phyloP scores from a whole-genome alignment of 2,888 invertebrate genomes.

The Cheilosia urbana region DNA sequence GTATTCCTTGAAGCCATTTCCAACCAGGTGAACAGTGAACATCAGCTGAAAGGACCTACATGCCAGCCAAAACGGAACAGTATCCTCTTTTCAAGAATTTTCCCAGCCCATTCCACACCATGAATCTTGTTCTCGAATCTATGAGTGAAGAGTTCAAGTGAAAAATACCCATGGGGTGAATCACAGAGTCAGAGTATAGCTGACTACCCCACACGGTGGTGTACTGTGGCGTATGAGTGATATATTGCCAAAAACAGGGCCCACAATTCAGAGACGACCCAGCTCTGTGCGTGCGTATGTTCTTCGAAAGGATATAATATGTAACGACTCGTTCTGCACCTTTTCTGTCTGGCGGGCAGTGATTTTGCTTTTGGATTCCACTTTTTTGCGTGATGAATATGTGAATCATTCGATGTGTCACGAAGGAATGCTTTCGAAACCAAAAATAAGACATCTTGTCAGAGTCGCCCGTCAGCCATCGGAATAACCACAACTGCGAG shows the following conservation, averaged over 20 bases:
- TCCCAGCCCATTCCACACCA: slow-evolving; percentile 59
- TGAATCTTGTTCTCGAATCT: slow-evolving; percentile 49
- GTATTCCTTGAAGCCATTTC: slow-evolving; percentile 30
- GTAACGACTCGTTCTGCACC: slow-evolving; percentile 31
- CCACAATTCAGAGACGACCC: not conserved
- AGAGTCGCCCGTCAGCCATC: not conserved
- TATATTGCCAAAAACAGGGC: slow-evolving; percentile 64
- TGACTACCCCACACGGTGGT: slow-evolving; percentile 24
- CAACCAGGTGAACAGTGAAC: slow-evolving; percentile 41
- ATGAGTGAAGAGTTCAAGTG: slow-evolving; percentile 31
- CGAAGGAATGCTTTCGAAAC: slow-evolving; percentile 36
- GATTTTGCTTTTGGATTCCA: slow-evolving; percentile 55
- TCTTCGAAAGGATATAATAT: slow-evolving; percentile 34
- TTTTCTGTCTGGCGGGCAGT: slow-evolving; percentile 32
- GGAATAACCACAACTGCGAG: slow-evolving; percentile 47
- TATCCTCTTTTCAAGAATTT: slow-evolving; percentile 35
- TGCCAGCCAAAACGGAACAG: slow-evolving; percentile 13
- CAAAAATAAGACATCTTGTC: slow-evolving; percentile 15
- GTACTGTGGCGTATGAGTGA: slow-evolving; percentile 61
- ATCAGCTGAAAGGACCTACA: not conserved
- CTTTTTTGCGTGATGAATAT: slow-evolving; percentile 59
- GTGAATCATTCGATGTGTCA: slow-evolving; percentile 44
- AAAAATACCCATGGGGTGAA: slow-evolving; percentile 38
- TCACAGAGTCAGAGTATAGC: slow-evolving; percentile 28
- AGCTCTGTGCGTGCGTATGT: slow-evolving; percentile 36